Evolutionary conservation across 37 sponge, comb jelly and placozoan genomes (phyloP), one percentile per base, ranked within the genome.

Genomic region (Axinella damicornis): DNA sequence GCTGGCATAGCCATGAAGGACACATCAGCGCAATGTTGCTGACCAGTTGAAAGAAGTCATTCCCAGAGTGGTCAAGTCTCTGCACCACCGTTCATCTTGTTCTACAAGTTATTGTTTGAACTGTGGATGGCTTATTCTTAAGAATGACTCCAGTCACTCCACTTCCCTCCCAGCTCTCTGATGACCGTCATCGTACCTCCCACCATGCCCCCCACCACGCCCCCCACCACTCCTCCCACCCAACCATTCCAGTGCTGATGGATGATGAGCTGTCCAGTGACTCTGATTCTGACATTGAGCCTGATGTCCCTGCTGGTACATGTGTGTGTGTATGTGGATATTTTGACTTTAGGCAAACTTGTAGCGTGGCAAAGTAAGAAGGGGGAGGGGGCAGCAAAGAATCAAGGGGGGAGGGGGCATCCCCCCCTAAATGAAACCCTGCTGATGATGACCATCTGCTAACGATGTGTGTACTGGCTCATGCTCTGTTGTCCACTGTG

Each of bases 251-350:
- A 2, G 80, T 83, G 15, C 82, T 94, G 36, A 79, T 80, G 18
- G 95, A 94, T 39, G 95, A 94, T 76, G 88, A 91, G 58, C 66
- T 90, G 5, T 91, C 95, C 22, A 86, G 87, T 71, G 95, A 94
- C 28, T 87, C 88, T 0, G 95, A 94, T 70, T 83, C 88, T 40
- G 95, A 94, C 24, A 85, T 75, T 36, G 95, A 94, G 57, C 93
- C 93, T 17, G 93, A 92, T 36, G 39, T 88, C 11, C 93, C 89
- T 9, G 30, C 80, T 27, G 84, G 90, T 82, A 24, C 32, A 55
- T 17, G 20, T 13, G 58, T 25, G 27, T 46, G 4, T 46, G 46
- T 9, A 46, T 46, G 46, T 46, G 46, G 46, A 46, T 9, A 31
- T 65, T 24, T 13, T 27, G 41, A 11, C 6, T 28, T 15, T 40